Base-by-base conservation (phyloP, 2,113 vertebrate genomes). In the Eptesicus fuscus region DNA sequence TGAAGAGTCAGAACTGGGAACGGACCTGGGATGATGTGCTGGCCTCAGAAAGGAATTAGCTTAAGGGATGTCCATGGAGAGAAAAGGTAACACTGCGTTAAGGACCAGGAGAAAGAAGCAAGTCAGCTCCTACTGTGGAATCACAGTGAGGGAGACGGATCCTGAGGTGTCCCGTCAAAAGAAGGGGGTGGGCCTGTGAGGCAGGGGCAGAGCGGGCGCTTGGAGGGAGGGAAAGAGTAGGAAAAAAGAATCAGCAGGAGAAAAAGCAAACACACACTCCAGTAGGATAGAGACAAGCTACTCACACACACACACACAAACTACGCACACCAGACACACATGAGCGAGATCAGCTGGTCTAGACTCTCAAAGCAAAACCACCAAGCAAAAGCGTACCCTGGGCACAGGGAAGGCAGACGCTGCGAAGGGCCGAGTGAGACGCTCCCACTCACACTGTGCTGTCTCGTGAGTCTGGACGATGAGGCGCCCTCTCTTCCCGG, bases 371-470 rank as follows among this genome's bases (percentile, higher is more conserved):
- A 95, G 96, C 96, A 42, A 47, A 90, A 85, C 85, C 88, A 83
- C 82, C 83, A 67, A 96, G 97, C 96, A 1, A 59, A 91, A 97
- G 97, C 96, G 91, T 22, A 61, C 92, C 91, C 91, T 35, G 80
- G 94, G 90, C 20, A 28, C 1, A 18, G 90, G 83, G 83, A 67
- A 89, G 83, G 89, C 69, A 53, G 96, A 92, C 85, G n/a, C 65
- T 10, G 87, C 35, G 76, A 79, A 83, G 94, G 95, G 92, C 83
- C 71, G 18, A 9, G 87, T 44, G 94, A 92, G 96, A 97, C 97
- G 97, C 96, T 97, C 97, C 93, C 97, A 97, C 97, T 97, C 97
- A 97, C 97, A 97, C 97, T 95, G 91, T 49, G 76, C 82, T 32
- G 85, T 25, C 88, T 83, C 83, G 70, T 1, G 40, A 11, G 83